Evolutionary conservation across 2,888 invertebrate species (phyloP).

Genomic region (Sepiola atlantica): DNA sequence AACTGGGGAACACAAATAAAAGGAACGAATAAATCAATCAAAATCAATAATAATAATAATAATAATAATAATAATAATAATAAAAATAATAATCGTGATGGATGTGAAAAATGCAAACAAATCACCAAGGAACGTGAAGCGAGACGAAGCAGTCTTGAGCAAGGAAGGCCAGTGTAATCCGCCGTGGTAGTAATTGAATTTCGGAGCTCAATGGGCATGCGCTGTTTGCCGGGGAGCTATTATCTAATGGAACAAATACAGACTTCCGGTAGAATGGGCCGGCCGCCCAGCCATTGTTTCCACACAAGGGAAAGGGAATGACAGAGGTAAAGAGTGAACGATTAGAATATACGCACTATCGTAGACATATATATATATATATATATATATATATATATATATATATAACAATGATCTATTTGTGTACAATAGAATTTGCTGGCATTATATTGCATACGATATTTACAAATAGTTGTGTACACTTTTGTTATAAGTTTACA

Average conservation of each 20-base stretch:
- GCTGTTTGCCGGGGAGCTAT: conserved; percentile 20
- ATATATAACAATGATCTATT: neutral
- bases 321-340: neutral
- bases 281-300: conserved; percentile 3
- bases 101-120: neutral
- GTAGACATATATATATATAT: neutral
- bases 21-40: neutral
- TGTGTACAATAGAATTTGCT: neutral
- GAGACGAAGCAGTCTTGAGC: conserved; percentile 18
- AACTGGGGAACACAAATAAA: neutral
- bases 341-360: neutral
- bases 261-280: conserved; percentile 9
- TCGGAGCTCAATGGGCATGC: conserved; percentile 32
- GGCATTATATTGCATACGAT: neutral
- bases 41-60: neutral
- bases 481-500: too few relatives aligned
- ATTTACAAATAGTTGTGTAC: too few relatives aligned
- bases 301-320: neutral
- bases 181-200: conserved; percentile 21
- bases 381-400: neutral
- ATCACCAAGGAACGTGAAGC: neutral
- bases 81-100: neutral
- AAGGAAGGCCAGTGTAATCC: neutral
- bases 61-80: neutral
- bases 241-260: conserved; percentile 32